Base-by-base conservation (phyloP, 2,113 vertebrate genomes). In the Eptesicus fuscus region DNA sequence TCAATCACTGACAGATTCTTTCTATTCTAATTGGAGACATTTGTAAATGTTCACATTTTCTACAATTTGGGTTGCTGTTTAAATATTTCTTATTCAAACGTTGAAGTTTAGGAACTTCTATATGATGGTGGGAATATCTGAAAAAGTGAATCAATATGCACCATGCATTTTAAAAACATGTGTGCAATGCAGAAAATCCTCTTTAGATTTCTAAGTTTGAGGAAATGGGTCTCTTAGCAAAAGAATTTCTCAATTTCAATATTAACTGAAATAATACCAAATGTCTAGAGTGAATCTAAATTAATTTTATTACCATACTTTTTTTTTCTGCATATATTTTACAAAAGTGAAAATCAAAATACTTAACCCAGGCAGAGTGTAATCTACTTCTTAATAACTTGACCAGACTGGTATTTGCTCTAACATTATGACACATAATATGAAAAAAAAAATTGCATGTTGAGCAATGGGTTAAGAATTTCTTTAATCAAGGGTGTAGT, bases 291-390 rank as follows among this genome's bases (percentile, higher is more conserved):
- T 97, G 82, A 77, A 83, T 85, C 59, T 94, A 63, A 14, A 53
- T 94, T 93, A 95, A 95, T 93, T 96, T 79, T 97, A 17, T 95
- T 96, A 93, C 71, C 71, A 96, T 20, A 94, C 74, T 95, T 91
- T 95, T 89, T 95, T 89, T 96, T 90, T 91, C 35, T 97, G 40
- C 42, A 85, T 42, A 12, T 35, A 90, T 95, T 98, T 93, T 92
- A 32, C 71, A 83, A 83, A 93, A 97, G 91, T 53, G 14, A 73
- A 16, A 73, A 23, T 73, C 6, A 87, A 96, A 92, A 73, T 69
- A 90, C 79, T 82, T 82, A 69, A 37, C n/a, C 71, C 0, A 51
- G 9, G 14, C 18, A 56, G 4, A 82, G 4, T 85, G 28, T 25
- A 78, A 82, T 61, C 23, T 22, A 18, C 0, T 85, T 79, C 2